Evolutionary conservation across 2,113 vertebrate genomes (phyloP).

Genomic region (Oreochromis spilurus): DNA sequence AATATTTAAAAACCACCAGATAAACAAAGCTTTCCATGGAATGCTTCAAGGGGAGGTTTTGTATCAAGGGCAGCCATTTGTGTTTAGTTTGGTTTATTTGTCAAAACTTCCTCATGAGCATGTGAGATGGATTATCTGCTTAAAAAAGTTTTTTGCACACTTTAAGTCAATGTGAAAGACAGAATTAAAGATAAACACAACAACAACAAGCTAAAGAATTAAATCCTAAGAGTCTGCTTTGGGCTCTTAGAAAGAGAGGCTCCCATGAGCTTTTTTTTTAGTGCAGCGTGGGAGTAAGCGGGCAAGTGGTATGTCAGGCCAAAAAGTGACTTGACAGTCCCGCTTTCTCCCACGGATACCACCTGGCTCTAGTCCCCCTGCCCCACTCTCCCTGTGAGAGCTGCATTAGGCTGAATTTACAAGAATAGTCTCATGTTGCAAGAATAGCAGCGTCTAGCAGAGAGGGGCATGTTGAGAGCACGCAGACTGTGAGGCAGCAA

Average conservation of each 20-base stretch:
- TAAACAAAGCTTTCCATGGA: not conserved
- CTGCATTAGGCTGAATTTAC: constrained; percentile 14
- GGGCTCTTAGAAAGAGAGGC: not conserved
- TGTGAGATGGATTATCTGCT: not conserved
- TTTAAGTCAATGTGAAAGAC: not conserved
- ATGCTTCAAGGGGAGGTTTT: not conserved
- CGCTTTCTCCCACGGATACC: constrained; percentile 24
- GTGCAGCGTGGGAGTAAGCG: constrained; percentile 23
- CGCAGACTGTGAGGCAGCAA: not conserved
- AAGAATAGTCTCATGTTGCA: constrained; percentile 1
- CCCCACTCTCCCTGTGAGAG: not conserved
- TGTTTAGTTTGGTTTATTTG: not conserved
- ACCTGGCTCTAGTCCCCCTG: constrained; percentile 11
- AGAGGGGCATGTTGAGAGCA: not conserved
- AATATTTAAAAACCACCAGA: constrained; percentile 20
- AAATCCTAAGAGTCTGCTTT: not conserved
- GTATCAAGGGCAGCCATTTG: not conserved
- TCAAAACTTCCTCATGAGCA: not conserved
- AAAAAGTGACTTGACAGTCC: constrained; percentile 28
- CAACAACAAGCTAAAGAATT: not conserved
- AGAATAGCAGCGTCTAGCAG: not conserved
- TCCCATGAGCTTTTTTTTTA: not conserved
- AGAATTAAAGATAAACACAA: not conserved
- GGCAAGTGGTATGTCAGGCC: not conserved
- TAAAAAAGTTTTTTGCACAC: not conserved